These are phyloP conservation scores for Entelurus aequoreus DNA, from an alignment of 2,113 vertebrate genomes.

Conservation along the genomic window DNA sequence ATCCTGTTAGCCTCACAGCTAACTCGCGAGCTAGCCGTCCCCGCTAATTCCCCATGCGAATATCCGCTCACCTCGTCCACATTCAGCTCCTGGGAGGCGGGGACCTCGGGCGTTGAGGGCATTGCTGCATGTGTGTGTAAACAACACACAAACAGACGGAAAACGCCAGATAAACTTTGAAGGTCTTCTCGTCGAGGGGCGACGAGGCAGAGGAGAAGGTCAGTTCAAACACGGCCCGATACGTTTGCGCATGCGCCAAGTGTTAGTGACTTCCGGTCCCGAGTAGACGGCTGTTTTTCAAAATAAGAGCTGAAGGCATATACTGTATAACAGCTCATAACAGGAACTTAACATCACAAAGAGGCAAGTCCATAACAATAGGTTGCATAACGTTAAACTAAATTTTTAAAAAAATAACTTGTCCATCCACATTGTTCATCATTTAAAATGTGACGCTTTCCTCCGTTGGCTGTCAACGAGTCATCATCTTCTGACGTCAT, in stretches of 20 bases:
- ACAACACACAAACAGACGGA: not conserved
- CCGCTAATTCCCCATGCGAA: not conserved
- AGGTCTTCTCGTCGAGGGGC: conserved; percentile 56
- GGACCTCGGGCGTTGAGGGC: conserved; percentile 75
- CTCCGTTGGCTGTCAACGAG: conserved; percentile 7
- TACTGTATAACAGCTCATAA: no score
- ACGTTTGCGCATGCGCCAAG: no score
- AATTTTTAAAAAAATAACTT: no score
- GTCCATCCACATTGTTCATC: no score
- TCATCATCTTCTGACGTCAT: conserved; percentile 27
- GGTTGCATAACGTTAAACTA: no score
- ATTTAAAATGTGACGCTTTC: not conserved
- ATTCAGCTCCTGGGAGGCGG: conserved; percentile 79
- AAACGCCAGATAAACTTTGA: conserved; percentile 32
- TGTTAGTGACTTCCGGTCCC: no score
- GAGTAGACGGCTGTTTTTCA: no score
- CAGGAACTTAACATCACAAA: no score
- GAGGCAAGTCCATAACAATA: no score
- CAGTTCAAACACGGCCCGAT: conserved; percentile 30
- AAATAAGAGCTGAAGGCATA: no score
- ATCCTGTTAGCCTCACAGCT: conserved; percentile 29
- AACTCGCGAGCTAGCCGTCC: conserved; percentile 13
- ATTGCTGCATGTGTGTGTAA: conserved; percentile 57
- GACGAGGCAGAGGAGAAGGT: conserved; percentile 66
- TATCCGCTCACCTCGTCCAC: conserved; percentile 81